These are phyloP conservation scores for Rachycentron canadum DNA, from an alignment of 2,797 vertebrate species.

Conservation along the genomic window DNA sequence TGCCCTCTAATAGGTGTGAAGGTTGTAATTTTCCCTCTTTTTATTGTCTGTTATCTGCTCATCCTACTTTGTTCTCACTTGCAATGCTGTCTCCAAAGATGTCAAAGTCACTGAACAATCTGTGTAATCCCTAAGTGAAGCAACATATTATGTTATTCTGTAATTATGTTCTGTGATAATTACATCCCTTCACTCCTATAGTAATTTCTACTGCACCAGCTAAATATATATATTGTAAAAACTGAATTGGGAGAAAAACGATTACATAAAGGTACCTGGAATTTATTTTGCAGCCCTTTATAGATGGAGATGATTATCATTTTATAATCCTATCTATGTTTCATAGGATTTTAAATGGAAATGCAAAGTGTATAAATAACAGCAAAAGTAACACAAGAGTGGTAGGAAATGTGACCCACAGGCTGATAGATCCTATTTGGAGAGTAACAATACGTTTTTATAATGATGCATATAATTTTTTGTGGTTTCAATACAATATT, in stretches of 20 bases:
- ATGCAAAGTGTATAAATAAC: slow-evolving; percentile 12
- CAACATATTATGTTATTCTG: slow-evolving; percentile 22
- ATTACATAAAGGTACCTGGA: not conserved
- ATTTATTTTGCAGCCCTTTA: not conserved
- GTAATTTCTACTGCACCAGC: slow-evolving; percentile 5
- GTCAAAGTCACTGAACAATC: slow-evolving; percentile 12
- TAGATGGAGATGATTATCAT: slow-evolving; percentile 15
- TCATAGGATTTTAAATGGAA: slow-evolving; percentile 2
- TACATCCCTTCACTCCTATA: slow-evolving; percentile 8
- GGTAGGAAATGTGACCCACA: slow-evolving; percentile 22
- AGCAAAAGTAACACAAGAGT: not conserved
- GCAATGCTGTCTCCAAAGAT: slow-evolving; percentile 26
- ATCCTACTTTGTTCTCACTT: slow-evolving; percentile 38
- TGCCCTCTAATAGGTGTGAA: slow-evolving; percentile 48
- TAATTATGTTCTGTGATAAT: slow-evolving; percentile 22
- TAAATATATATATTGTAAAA: too few species aligned
- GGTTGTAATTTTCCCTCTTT: slow-evolving; percentile 50
- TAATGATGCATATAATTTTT: too few species aligned
- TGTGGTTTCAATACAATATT: too few species aligned
- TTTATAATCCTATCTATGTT: slow-evolving; percentile 23
- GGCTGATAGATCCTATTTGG: slow-evolving; percentile 23
- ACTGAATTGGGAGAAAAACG: not conserved
- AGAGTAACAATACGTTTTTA: too few species aligned
- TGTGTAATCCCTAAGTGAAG: slow-evolving; percentile 29
- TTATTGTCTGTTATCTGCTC: slow-evolving; percentile 29